Percentiles rank a stretch among this genome's conserved stretches.
These are phyloP conservation scores for Mugil cephalus DNA, from an alignment of 2,113 vertebrate species.

Conservation along the genomic window DNA sequence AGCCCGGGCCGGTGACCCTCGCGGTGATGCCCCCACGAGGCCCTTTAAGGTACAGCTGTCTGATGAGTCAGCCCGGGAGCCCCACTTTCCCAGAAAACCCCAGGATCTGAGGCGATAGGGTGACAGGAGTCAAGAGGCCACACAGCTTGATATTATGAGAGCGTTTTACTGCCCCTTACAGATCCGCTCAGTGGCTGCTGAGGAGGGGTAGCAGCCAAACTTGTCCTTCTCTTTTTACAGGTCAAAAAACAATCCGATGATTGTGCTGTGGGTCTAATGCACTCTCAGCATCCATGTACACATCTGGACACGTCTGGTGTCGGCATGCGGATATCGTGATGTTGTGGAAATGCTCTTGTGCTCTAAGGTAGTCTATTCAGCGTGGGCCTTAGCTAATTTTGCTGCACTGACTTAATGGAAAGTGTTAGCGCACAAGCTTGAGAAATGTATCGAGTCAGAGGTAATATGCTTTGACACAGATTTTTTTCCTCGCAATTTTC, in stretches of 20 bases:
- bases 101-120: constrained; percentile 69
- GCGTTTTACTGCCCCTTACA: constrained; percentile 57
- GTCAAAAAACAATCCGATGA: constrained; percentile 23
- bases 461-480: constrained; percentile 42
- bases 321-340: too few relatives aligned
- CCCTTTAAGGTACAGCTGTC: constrained; percentile 79
- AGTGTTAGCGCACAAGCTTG: constrained; percentile 34
- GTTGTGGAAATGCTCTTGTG: too few relatives aligned
- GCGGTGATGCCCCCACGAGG: constrained; percentile 76
- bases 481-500: constrained; percentile 41
- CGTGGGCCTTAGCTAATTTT: constrained; percentile 6
- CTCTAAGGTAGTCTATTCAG: too few relatives aligned
- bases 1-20: constrained; percentile 66
- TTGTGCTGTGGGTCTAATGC: constrained; percentile 19
- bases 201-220: constrained; percentile 37
- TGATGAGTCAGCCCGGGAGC: constrained; percentile 75
- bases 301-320: background rate
- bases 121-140: constrained; percentile 69
- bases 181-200: constrained; percentile 49
- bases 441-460: constrained; percentile 44
- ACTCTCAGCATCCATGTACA: background rate
- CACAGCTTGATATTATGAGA: constrained; percentile 61
- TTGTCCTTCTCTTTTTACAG: constrained; percentile 33
- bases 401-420: constrained; percentile 19
- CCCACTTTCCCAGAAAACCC: constrained; percentile 67